Percentiles rank a stretch among this genome's conserved stretches.
Evolutionary conservation across 2,113 vertebrate species (phyloP).

Genomic region (Pandion haliaetus): DNA sequence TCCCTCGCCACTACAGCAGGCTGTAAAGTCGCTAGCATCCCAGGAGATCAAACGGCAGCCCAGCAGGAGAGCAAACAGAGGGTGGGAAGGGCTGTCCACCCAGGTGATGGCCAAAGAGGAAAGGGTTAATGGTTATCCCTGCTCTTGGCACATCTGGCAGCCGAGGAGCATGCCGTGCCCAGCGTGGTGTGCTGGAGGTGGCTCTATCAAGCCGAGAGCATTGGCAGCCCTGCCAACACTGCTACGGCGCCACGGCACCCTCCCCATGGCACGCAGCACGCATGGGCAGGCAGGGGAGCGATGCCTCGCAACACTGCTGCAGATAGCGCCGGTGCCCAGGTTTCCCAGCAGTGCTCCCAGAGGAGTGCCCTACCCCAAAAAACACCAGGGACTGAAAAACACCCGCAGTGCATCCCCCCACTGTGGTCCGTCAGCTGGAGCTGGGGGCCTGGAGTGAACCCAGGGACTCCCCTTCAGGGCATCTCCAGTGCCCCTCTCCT

Average conservation of each 20-base stretch:
- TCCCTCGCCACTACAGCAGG: fast-evolving
- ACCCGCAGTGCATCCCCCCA: fast-evolving
- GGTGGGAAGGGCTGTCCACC: background rate
- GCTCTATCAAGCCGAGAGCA: background rate
- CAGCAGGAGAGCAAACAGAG: background rate
- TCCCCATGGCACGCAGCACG: fast-evolving
- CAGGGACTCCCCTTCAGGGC: background rate
- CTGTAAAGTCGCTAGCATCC: background rate
- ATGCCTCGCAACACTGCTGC: background rate
- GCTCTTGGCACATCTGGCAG: background rate
- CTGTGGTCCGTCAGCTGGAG: background rate
- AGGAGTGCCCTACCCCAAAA: background rate
- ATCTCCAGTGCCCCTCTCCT: background rate
- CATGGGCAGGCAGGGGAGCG: fast-evolving
- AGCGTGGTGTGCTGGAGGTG: background rate
- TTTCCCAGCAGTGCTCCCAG: background rate
- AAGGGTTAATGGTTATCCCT: slow-evolving; percentile 24
- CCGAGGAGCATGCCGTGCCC: background rate
- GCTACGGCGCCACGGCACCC: background rate
- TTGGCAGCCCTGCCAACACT: background rate
- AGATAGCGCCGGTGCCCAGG: background rate
- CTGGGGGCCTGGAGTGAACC: background rate
- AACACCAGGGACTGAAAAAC: background rate
- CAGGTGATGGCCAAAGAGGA: background rate
- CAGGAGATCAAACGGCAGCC: background rate